Conservation (phyloP, 2,888 invertebrate genomes). For the Leptopilina drosophilae region DNA sequence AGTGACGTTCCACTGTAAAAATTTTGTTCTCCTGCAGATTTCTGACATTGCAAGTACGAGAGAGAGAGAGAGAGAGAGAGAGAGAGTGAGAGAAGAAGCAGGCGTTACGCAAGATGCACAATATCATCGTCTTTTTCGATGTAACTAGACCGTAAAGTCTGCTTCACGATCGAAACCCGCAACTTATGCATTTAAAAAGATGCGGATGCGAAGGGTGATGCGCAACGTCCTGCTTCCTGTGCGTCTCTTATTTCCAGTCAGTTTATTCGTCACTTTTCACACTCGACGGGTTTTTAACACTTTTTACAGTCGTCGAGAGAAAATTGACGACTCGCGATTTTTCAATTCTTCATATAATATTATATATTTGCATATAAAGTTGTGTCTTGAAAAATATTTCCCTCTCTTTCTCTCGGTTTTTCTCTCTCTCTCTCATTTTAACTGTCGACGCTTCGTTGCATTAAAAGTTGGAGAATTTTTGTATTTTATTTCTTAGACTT, state of each 20-base stretch:
- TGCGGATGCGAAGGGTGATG: constrained; percentile 36
- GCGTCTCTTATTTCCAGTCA: constrained; percentile 33
- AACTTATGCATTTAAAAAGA: constrained; percentile 36
- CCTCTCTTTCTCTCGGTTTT: too few relatives aligned
- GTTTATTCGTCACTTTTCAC: constrained; percentile 33
- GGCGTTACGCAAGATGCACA: constrained; percentile 55
- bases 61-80: not conserved
- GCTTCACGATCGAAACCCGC: constrained; percentile 49
- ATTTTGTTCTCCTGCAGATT: not conserved
- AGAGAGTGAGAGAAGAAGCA: not conserved
- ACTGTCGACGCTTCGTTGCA: not conserved
- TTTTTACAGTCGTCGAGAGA: not conserved
- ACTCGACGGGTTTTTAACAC: constrained; percentile 23
- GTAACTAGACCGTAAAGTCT: constrained; percentile 62
- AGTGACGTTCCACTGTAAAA: not conserved
- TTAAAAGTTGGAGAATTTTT: not conserved
- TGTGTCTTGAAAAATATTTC: too few relatives aligned
- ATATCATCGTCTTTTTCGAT: constrained; percentile 48
- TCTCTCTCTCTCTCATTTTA: not conserved
- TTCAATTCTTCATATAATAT: not conserved
- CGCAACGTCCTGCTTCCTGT: constrained; percentile 31
- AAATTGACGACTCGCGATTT: constrained; percentile 21
- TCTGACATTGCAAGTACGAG: not conserved
- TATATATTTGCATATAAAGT: not conserved
- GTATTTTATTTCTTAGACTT: too few relatives aligned